Evolutionary conservation across 2,888 invertebrate species (phyloP).

Genomic region (Eupithecia abbreviata): DNA sequence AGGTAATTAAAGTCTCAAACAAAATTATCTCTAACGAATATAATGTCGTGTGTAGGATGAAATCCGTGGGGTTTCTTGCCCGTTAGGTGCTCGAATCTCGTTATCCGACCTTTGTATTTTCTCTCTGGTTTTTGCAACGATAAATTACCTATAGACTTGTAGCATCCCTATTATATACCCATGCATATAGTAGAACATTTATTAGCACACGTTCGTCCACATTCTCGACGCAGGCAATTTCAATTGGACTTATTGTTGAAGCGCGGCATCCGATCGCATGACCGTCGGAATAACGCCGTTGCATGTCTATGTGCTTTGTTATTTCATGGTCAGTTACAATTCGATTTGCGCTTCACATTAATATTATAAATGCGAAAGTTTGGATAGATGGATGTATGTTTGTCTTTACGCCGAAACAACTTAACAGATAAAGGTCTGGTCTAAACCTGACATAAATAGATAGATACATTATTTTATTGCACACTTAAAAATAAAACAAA

Average conservation of each 20-base stretch:
- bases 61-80: background rate
- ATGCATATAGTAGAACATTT: background rate
- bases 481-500: too few species aligned
- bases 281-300: slow-evolving; percentile 12
- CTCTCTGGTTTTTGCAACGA: background rate
- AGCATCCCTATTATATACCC: background rate
- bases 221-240: background rate
- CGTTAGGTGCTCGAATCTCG: background rate
- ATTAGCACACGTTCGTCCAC: background rate
- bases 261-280: slow-evolving; percentile 16
- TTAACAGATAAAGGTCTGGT: background rate
- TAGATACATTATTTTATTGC: too few species aligned
- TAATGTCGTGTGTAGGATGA: background rate
- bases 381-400: background rate
- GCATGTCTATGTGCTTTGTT: background rate
- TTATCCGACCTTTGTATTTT: background rate
- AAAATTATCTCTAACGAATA: background rate
- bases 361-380: background rate
- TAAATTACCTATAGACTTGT: too few species aligned
- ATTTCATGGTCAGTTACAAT: slow-evolving; percentile 9
- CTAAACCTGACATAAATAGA: too few species aligned
- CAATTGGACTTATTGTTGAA: slow-evolving; percentile 18
- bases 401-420: background rate
- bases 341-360: background rate
- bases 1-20: too few species aligned